phyloP scores from a whole-genome alignment of 2,888 invertebrate genomes.

The Embidobia sp. region DNA sequence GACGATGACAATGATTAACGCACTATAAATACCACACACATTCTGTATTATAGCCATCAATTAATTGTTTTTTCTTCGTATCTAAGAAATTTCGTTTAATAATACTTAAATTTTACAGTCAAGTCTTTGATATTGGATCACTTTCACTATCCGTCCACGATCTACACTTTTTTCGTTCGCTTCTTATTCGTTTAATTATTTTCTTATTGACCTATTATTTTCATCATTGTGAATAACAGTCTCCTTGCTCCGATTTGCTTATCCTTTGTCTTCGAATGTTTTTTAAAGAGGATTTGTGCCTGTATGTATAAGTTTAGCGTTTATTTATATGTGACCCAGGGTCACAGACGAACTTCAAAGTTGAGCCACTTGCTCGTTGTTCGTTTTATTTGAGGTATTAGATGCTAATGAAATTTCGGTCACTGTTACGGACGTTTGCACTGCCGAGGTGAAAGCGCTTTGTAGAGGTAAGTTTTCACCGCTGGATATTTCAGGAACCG shows the following conservation, averaged over 20 bases:
- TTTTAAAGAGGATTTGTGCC: too few relatives aligned
- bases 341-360: constrained; percentile 69
- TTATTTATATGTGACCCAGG: constrained; percentile 59
- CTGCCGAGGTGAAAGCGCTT: constrained; percentile 75
- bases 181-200: background rate
- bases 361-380: constrained; percentile 77
- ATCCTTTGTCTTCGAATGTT: too few relatives aligned
- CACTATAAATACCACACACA: constrained; percentile 55
- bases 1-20: constrained; percentile 61
- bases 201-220: too few relatives aligned
- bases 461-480: constrained; percentile 76
- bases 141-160: constrained; percentile 36
- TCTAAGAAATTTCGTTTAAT: constrained; percentile 39
- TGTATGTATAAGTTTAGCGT: constrained; percentile 1
- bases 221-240: too few relatives aligned
- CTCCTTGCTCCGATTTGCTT: too few relatives aligned
- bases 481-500: constrained; percentile 75
- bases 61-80: constrained; percentile 43
- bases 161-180: constrained; percentile 6
- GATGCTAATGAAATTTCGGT: constrained; percentile 77
- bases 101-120: constrained; percentile 38
- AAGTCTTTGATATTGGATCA: constrained; percentile 54
- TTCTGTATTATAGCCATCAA: constrained; percentile 58
- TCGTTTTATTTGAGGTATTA: constrained; percentile 73
- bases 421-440: constrained; percentile 77